Conservation (phyloP, 2,888 invertebrate genomes). For the Heliconius charithonia region DNA sequence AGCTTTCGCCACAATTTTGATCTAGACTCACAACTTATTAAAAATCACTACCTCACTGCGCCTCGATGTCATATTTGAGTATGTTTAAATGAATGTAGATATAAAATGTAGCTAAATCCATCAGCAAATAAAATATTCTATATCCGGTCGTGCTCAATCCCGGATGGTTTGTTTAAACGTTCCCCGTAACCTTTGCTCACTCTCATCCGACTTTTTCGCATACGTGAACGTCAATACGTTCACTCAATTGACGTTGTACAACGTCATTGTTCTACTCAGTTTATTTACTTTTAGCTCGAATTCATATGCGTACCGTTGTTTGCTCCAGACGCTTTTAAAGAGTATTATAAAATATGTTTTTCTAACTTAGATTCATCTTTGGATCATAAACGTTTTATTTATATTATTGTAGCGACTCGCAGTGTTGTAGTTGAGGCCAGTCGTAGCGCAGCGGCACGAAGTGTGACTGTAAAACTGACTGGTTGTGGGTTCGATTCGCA, state of each 20-base stretch:
- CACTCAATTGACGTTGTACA: constrained; percentile 21
- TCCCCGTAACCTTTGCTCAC: constrained; percentile 7
- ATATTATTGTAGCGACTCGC: background rate
- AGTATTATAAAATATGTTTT: background rate
- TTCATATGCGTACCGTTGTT: constrained; percentile 12
- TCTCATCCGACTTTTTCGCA: constrained; percentile 19
- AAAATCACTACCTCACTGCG: too few relatives aligned
- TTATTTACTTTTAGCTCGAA: constrained; percentile 30
- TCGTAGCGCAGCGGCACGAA: too few relatives aligned
- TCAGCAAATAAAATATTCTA: background rate
- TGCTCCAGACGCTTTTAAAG: constrained; percentile 17
- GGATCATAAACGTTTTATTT: background rate
- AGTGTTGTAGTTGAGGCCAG: too few relatives aligned
- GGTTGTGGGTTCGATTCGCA: too few relatives aligned
- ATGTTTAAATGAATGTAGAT: background rate
- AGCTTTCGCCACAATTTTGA: too few relatives aligned
- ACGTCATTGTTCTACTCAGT: constrained; percentile 29
- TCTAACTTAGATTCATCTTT: background rate
- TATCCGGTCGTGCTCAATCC: background rate
- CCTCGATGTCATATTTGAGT: background rate
- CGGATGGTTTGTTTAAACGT: background rate
- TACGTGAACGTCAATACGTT: constrained; percentile 21
- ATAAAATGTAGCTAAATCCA: background rate
- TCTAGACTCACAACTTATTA: too few relatives aligned
- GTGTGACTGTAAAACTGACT: too few relatives aligned